A percentile compares a stretch with the other conserved stretches of the same genome.
Evolutionary conservation across 2,113 vertebrate genomes (phyloP).

Genomic region (Orycteropus afer): DNA sequence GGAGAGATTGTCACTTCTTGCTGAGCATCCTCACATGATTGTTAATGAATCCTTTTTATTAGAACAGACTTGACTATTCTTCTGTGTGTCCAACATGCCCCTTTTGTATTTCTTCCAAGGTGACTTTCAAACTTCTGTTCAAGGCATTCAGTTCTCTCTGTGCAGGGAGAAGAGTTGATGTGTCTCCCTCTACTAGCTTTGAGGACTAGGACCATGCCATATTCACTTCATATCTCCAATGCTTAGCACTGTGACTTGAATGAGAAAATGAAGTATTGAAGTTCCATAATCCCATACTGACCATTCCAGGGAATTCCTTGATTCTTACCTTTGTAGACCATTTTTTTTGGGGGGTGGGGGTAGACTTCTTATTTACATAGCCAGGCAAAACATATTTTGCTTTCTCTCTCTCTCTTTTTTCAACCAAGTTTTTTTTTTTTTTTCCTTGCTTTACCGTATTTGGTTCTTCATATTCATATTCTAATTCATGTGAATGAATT

Average conservation of each 20-base stretch:
- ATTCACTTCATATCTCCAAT: neutral
- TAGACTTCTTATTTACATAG: neutral
- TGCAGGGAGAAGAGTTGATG: neutral
- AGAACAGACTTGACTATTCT: neutral
- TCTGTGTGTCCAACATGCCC: neutral
- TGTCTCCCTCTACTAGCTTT: neutral
- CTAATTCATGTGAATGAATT: constrained; percentile 42
- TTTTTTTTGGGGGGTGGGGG: neutral
- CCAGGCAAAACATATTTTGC: constrained; percentile 55
- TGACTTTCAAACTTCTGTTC: neutral
- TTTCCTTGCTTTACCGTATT: neutral
- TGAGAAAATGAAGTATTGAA: neutral
- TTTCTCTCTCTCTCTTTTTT: constrained; percentile 19
- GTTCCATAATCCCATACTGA: neutral
- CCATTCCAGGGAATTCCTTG: constrained; percentile 18
- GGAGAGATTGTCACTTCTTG: neutral
- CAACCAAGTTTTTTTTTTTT: neutral
- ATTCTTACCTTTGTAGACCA: neutral
- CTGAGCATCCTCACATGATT: neutral
- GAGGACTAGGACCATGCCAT: neutral
- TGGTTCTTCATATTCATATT: constrained; percentile 44
- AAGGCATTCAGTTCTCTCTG: neutral
- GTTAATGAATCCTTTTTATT: neutral
- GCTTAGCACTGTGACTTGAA: neutral
- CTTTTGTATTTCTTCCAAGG: neutral